Evolutionary conservation across 1,140 invertebrate species (phyloP), one percentile per base, ranked within the genome.

Genomic region (Heliothis virescens): DNA sequence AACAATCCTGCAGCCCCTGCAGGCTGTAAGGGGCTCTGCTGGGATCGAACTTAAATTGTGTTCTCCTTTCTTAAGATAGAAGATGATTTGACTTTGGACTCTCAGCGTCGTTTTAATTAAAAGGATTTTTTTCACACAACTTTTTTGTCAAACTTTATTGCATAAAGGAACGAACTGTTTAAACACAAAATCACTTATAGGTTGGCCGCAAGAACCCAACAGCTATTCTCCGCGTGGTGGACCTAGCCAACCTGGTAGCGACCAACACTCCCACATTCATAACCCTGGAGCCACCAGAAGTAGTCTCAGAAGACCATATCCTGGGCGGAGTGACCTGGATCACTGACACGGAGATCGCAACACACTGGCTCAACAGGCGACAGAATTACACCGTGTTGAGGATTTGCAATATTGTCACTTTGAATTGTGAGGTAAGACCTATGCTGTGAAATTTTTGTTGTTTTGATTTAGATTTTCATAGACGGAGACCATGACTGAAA

Each of bases 291-390:
- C 92, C 95, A 0, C 95, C 96, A 0, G 89, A 85, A 1, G 85
- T 86, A 4, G 95, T 96, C 0, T 90, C 93, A 3, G 79, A 71
- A 3, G 95, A 96, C 90, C 93, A 96, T 82, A 95, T 96, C 88
- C 87, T 96, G 84, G 94, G 96, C 86, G 95, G 97, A 5, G 98
- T 99, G 0, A 93, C 95, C 4, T 99, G 98, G 97, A 96, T 96
- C 16, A 96, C 96, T 47, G 95, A 96, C 41, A 95, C 95, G 7
- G 95, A 97, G 69, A 90, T 98, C 9, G 95, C 96, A 0, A 96
- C 97, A 0, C 96, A 97, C 59, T 99, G 98, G 98, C 96, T 98
- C 91, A 98, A 99, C 86, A 95, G 98, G 73, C 95, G 97, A 47
- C 98, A 99, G 95, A 99, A 99, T 89, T 90, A 89, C 59, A 91